Evolutionary conservation across 1,140 invertebrate genomes (phyloP).

Genomic region (Drosophila asahinai): DNA sequence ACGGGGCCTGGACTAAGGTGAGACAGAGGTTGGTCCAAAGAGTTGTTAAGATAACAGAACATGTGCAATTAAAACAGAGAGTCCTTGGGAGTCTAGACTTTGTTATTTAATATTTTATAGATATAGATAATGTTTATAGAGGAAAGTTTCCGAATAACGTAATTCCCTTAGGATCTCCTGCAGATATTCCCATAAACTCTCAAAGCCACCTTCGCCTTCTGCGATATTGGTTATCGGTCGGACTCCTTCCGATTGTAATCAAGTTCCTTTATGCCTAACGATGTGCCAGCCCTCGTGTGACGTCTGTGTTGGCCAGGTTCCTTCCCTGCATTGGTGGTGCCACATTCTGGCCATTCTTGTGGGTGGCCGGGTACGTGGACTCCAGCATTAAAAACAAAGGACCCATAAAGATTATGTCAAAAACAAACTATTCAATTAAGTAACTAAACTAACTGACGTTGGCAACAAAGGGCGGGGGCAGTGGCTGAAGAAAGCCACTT

Average conservation of each 20-base stretch:
- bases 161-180: too few relatives aligned
- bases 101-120: background rate
- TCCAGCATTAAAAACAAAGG: slow-evolving; percentile 77
- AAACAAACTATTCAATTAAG: slow-evolving; percentile 84
- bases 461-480: slow-evolving; percentile 39
- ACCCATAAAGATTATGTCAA: slow-evolving; percentile 83
- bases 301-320: slow-evolving; percentile 58
- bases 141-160: too few relatives aligned
- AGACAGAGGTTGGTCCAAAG: slow-evolving; percentile 49
- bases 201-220: slow-evolving; percentile 44
- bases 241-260: slow-evolving; percentile 58
- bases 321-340: slow-evolving; percentile 12
- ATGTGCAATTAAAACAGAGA: background rate
- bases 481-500: slow-evolving; percentile 31
- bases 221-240: slow-evolving; percentile 26
- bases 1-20: slow-evolving; percentile 36
- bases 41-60: slow-evolving; percentile 42
- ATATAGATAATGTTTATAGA: background rate
- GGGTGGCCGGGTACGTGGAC: slow-evolving; percentile 32
- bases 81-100: background rate
- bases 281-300: slow-evolving; percentile 62
- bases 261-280: slow-evolving; percentile 70
- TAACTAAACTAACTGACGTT: slow-evolving; percentile 82
- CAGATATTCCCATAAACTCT: slow-evolving; percentile 20
- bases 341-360: slow-evolving; percentile 21